Evolutionary conservation across 2,888 invertebrate genomes (phyloP).

Genomic region (Chrysolina oricalcia): DNA sequence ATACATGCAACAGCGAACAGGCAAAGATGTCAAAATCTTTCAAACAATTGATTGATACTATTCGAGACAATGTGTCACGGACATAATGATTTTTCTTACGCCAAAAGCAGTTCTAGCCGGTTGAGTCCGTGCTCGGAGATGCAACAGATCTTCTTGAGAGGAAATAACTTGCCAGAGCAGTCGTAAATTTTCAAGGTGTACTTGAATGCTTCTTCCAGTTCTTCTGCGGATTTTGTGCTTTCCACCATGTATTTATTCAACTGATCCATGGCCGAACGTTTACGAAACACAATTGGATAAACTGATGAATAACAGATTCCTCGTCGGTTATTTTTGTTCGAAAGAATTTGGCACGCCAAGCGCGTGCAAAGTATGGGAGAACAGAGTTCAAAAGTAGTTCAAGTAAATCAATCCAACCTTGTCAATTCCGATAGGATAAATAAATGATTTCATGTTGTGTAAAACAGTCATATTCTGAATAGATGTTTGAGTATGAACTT

Average conservation of each 20-base stretch:
- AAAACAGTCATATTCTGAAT: not conserved
- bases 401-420: slow-evolving; percentile 23
- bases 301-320: slow-evolving; percentile 5
- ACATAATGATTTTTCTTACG: slow-evolving; percentile 50
- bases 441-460: not conserved
- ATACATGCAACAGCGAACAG: too few relatives aligned
- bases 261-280: slow-evolving; percentile 36
- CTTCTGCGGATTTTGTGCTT: slow-evolving; percentile 45
- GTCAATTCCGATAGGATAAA: not conserved
- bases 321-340: slow-evolving; percentile 5
- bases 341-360: slow-evolving; percentile 39
- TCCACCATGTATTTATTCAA: slow-evolving; percentile 42
- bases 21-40: too few relatives aligned
- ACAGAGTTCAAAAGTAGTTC: slow-evolving; percentile 30
- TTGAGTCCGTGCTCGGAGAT: slow-evolving; percentile 57
- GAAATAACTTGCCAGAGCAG: slow-evolving; percentile 54
- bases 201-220: slow-evolving; percentile 54
- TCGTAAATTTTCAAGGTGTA: slow-evolving; percentile 56
- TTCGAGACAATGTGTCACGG: too few relatives aligned
- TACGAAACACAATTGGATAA: slow-evolving; percentile 22
- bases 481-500: not conserved
- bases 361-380: not conserved
- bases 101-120: slow-evolving; percentile 55
- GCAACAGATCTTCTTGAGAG: slow-evolving; percentile 56
- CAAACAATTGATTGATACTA: too few relatives aligned